Evolutionary conservation across 2,113 vertebrate species (phyloP).

Genomic region (Xyrauchen texanus): DNA sequence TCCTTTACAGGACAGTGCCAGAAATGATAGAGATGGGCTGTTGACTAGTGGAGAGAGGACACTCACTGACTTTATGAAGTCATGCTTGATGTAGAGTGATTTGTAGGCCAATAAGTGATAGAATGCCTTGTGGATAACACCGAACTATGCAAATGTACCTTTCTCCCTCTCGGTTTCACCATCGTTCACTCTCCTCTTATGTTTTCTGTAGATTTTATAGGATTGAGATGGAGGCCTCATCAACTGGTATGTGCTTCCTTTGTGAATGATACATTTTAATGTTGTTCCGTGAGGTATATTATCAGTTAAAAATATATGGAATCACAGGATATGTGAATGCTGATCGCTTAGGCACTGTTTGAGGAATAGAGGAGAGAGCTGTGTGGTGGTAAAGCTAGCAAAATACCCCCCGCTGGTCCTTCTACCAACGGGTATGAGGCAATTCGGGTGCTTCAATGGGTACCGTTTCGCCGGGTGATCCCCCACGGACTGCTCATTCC

Average conservation of each 20-base stretch:
- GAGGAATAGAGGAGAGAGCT: conserved; percentile 9
- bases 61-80: conserved; percentile 13
- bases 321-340: conserved; percentile 49
- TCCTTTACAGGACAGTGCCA: background rate
- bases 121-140: conserved; percentile 40
- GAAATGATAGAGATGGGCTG: background rate
- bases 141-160: conserved; percentile 56
- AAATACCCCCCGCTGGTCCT: no score
- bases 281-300: conserved; percentile 61
- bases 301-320: conserved; percentile 67
- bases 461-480: no score
- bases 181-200: background rate
- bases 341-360: conserved; percentile 44
- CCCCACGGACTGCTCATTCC: no score
- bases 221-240: conserved; percentile 2
- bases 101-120: conserved; percentile 48
- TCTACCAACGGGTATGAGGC: no score
- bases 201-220: conserved; percentile 29
- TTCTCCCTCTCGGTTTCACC: background rate
- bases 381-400: background rate
- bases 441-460: no score
- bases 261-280: conserved; percentile 60
- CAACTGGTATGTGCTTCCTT: conserved; percentile 57
- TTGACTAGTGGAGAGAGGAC: background rate
- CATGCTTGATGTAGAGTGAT: background rate